Percentiles rank a stretch among this genome's conserved stretches.
phyloP scores from a whole-genome alignment of 92 coral and sea anemone genomes.

The Epizoanthus illoricatus region DNA sequence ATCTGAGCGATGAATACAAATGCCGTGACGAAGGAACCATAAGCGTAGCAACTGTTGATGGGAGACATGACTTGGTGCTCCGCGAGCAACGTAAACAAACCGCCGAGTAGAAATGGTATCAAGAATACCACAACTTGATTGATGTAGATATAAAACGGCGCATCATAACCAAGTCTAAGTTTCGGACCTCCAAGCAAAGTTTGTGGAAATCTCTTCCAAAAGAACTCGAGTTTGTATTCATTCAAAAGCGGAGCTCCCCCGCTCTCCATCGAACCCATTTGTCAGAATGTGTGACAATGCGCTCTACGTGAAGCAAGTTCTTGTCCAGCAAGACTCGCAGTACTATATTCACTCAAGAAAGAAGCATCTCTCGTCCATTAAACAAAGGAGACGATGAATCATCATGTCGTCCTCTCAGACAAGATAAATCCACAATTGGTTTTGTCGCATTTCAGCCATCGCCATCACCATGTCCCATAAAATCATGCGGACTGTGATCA shows the following conservation, averaged over 20 bases:
- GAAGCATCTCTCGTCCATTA: background rate
- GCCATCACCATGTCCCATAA: no score
- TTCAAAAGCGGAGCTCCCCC: constrained; percentile 91
- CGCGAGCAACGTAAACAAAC: constrained; percentile 72
- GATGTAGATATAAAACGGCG: constrained; percentile 79
- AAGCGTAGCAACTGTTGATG: constrained; percentile 64
- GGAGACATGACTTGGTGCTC: constrained; percentile 69
- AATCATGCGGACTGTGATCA: no score
- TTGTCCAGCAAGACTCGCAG: constrained; percentile 17
- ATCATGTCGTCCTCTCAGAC: background rate
- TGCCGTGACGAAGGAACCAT: constrained; percentile 66
- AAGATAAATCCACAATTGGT: background rate
- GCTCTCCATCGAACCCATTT: constrained; percentile 79
- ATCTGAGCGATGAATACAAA: constrained; percentile 59
- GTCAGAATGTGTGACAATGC: constrained; percentile 23
- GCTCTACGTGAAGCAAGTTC: background rate
- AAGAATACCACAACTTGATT: constrained; percentile 82
- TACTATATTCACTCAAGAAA: background rate
- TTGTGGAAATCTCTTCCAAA: constrained; percentile 87
- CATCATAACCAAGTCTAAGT: constrained; percentile 83
- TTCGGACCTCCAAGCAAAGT: constrained; percentile 87
- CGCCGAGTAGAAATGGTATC: constrained; percentile 75
- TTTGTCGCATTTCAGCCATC: background rate
- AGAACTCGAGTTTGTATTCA: constrained; percentile 97
- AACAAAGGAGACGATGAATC: background rate